These are phyloP conservation scores for Andrena minutula DNA, from an alignment of 2,888 invertebrate genomes.

Conservation along the genomic window DNA sequence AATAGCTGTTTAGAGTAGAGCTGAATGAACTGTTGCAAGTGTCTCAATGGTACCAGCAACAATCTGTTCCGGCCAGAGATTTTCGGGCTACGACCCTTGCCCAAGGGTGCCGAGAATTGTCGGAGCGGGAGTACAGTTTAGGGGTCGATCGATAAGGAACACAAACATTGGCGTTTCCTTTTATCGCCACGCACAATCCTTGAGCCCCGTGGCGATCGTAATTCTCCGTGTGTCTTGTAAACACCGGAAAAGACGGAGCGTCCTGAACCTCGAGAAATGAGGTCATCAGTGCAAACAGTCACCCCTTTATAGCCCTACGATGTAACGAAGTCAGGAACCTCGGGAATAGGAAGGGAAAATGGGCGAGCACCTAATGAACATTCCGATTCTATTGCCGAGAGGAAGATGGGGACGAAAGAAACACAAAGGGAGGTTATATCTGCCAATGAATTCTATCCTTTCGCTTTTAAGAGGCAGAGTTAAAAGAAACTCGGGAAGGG, in stretches of 20 bases:
- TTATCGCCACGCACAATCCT: constrained; percentile 52
- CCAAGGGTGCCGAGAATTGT: not conserved
- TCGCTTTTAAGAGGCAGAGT: not conserved
- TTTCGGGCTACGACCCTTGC: no score
- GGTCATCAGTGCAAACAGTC: constrained; percentile 40
- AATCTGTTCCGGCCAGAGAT: no score
- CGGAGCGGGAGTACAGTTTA: constrained; percentile 28
- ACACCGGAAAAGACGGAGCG: constrained; percentile 32
- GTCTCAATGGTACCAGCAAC: no score
- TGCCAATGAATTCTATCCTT: not conserved
- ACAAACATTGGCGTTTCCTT: constrained; percentile 58
- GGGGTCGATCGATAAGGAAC: constrained; percentile 66
- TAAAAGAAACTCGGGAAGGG: no score
- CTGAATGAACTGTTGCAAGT: not conserved
- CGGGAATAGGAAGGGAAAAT: not conserved
- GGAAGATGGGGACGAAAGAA: not conserved
- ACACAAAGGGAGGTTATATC: not conserved
- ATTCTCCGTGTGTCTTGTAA: constrained; percentile 43
- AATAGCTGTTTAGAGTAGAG: not conserved
- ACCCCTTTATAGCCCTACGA: constrained; percentile 24
- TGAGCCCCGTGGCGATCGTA: constrained; percentile 30
- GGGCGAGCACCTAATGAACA: not conserved
- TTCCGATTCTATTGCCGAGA: not conserved
- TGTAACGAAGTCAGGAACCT: not conserved
- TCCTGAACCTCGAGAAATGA: constrained; percentile 52